Conservation (phyloP, 2,888 invertebrate species). For the Syritta pipiens region DNA sequence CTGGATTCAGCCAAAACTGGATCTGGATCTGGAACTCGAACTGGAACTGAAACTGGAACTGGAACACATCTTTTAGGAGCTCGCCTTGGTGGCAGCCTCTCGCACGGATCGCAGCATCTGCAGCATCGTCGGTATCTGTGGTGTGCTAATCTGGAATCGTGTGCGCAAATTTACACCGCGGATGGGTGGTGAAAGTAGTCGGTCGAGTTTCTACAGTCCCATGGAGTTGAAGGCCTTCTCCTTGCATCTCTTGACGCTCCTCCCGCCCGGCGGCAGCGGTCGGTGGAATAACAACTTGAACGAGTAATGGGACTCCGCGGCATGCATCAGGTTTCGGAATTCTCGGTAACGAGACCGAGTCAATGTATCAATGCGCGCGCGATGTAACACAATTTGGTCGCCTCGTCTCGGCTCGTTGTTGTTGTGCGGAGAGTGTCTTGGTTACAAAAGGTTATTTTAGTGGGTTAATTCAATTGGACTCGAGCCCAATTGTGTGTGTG, state of each 20-base stretch:
- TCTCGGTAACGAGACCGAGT: slow-evolving; percentile 24
- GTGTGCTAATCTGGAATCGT: neutral
- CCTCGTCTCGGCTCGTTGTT: too few species aligned
- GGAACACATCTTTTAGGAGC: slow-evolving; percentile 30
- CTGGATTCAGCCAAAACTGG: slow-evolving; percentile 6
- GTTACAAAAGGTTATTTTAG: too few species aligned
- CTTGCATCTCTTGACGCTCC: too few species aligned
- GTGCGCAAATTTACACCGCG: slow-evolving; percentile 13
- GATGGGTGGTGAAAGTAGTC: slow-evolving; percentile 54
- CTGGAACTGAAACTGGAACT: slow-evolving; percentile 26
- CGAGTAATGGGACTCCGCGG: slow-evolving; percentile 11
- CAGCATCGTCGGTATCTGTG: neutral
- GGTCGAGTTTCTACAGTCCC: neutral
- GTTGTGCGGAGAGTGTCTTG: too few species aligned
- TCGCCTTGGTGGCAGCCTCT: neutral
- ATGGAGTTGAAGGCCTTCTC: slow-evolving; percentile 52
- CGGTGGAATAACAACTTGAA: too few species aligned
- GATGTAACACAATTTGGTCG: too few species aligned
- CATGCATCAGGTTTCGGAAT: slow-evolving; percentile 31
- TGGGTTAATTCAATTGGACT: too few species aligned
- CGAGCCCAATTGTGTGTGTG: too few species aligned
- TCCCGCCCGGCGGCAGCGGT: neutral
- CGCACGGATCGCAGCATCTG: neutral
- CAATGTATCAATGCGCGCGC: too few species aligned
- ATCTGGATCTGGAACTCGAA: neutral